Evolutionary conservation across 2,113 vertebrate genomes (phyloP).

Genomic region (Fregetta grallaria): DNA sequence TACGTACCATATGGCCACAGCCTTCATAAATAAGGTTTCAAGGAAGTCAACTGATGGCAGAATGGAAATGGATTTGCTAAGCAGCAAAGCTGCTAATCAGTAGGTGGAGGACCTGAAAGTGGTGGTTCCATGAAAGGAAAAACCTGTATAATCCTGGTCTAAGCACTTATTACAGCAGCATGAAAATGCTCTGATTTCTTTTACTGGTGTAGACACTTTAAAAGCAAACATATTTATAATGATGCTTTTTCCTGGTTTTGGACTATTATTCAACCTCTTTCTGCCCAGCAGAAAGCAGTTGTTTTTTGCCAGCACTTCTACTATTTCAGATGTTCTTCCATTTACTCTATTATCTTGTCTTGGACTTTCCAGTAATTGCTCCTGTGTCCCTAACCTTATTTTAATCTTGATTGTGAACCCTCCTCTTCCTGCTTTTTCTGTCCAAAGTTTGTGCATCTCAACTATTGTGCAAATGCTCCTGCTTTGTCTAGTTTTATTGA

Average conservation of each 20-base stretch:
- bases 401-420: not conserved
- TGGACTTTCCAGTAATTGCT: not conserved
- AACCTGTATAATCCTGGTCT: not conserved
- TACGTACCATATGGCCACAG: not conserved
- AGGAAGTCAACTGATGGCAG: not conserved
- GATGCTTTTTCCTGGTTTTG: not conserved
- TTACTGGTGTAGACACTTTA: not conserved
- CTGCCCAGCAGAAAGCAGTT: not conserved
- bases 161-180: not conserved
- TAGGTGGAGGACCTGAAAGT: not conserved
- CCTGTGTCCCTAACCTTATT: not conserved
- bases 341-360: not conserved
- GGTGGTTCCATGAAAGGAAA: not conserved
- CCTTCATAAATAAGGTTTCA: not conserved
- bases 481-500: not conserved
- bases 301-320: not conserved
- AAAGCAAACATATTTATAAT: not conserved
- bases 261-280: not conserved
- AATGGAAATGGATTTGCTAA: not conserved
- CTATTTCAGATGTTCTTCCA: not conserved
- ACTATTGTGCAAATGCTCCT: not conserved
- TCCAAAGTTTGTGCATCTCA: not conserved
- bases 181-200: not conserved
- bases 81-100: not conserved
- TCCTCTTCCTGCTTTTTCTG: not conserved